Evolutionary conservation across 1,140 invertebrate genomes (phyloP), one percentile per base, ranked within the genome.

Genomic region (Bilobella aurantiaca): DNA sequence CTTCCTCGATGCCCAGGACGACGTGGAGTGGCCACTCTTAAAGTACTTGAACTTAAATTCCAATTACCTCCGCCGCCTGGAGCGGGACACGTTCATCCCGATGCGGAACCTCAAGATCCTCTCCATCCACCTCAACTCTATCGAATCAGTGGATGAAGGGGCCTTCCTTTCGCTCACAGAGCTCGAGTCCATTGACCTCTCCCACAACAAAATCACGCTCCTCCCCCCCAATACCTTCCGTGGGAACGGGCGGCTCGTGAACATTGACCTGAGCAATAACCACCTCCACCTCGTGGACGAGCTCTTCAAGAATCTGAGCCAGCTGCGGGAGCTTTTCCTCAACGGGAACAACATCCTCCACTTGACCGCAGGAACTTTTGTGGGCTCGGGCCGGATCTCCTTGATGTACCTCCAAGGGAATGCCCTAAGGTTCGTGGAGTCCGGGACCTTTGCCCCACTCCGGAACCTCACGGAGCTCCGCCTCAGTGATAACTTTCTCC

Each of bases 291-390:
- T 87, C 64, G 86, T 93, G 1, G 82, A 83, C 31, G 68, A 76
- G 0, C 82, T 92, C 0, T 94, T 95, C 75, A 82, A 86, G 18
- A 84, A 86, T 73, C 77, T 94, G 57, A 84, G 84, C 0, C 84
- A 91, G 64, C 77, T 95, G 1, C 82, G 85, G 37, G 87, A 89
- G 74, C 78, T 94, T 25, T 91, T 92, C 75, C 78, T 94, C n/a
- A 87, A 88, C 0, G 89, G 93, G 75, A 95, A 95, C 75, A 93
- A 93, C 75, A 88, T 95, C 57, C 76, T 92, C 1, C 88, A 91
- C 76, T 82, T 95, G 68, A 85, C 87, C 0, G 82, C 84, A 2
- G 86, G 91, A 67, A 87, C 89, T 16, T 94, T 95, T 75, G 80
- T 81, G 2, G 89, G 89, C 65, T 89, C 88, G 3, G 75, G 82